A percentile compares a stretch with the other conserved stretches of the same genome.
These are phyloP conservation scores for Amiota communis DNA, from an alignment of 2,888 invertebrate genomes.

Conservation along the genomic window DNA sequence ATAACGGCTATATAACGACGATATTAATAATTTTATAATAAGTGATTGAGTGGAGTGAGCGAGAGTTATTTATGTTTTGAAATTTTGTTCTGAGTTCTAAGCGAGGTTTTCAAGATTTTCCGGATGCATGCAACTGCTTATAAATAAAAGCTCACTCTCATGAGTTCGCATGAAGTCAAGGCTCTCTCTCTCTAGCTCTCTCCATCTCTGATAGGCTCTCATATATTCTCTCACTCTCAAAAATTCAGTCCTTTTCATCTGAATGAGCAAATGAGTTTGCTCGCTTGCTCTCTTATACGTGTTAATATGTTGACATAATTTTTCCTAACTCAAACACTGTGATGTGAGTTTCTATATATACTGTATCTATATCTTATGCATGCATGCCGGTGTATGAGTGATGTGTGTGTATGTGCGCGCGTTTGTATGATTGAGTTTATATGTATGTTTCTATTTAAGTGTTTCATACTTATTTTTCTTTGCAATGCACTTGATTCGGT, in stretches of 20 bases:
- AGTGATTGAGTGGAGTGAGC: too few species aligned
- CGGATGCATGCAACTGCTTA: neutral
- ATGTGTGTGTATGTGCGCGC: constrained; percentile 1
- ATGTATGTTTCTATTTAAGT: constrained; percentile 60
- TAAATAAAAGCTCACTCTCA: neutral
- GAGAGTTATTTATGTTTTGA: neutral
- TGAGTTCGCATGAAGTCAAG: neutral
- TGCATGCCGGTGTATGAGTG: neutral
- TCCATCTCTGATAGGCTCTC: neutral
- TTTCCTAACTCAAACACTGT: neutral
- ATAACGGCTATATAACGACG: too few species aligned
- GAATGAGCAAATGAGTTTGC: too few species aligned
- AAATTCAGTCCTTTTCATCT: too few species aligned
- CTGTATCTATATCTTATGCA: neutral
- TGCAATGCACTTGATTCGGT: constrained; percentile 61
- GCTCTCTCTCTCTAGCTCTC: neutral
- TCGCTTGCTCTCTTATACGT: too few species aligned
- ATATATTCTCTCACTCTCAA: too few species aligned
- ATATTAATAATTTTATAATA: too few species aligned
- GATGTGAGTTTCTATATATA: neutral
- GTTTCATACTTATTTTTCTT: constrained; percentile 19
- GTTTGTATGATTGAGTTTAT: neutral
- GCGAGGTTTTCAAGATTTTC: neutral
- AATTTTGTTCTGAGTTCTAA: neutral
- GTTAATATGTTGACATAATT: too few species aligned